Conservation (phyloP, 2,797 vertebrate species). For the Dicrostonyx torquatus region DNA sequence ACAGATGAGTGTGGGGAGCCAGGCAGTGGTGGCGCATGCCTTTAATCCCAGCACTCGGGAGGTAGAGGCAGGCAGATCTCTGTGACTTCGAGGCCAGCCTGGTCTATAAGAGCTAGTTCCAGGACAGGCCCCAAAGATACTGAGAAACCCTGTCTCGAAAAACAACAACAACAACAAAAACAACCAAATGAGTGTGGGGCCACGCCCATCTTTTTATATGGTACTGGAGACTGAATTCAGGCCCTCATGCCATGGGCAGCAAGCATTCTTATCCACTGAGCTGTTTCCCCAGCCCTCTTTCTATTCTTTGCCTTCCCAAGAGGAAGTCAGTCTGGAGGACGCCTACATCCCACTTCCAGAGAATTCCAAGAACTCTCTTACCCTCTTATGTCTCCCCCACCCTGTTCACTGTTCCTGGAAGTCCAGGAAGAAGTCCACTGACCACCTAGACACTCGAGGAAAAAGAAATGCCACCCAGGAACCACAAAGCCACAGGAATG, state of each 20-base stretch:
- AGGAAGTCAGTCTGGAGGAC: not conserved
- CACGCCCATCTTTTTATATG: not conserved
- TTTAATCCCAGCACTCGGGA: too few species aligned
- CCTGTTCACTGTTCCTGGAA: not conserved
- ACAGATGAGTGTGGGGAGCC: too few species aligned
- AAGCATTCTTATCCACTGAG: not conserved
- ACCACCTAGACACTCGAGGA: not conserved
- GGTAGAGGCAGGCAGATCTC: too few species aligned
- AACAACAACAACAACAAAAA: too few species aligned
- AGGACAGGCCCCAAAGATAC: too few species aligned
- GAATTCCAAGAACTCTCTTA: not conserved
- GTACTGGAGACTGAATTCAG: not conserved
- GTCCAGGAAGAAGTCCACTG: not conserved
- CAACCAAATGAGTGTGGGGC: too few species aligned
- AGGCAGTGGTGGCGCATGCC: too few species aligned
- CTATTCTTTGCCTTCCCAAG: not conserved
- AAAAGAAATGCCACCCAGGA: not conserved
- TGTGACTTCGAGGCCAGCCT: too few species aligned
- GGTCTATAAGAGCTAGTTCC: too few species aligned
- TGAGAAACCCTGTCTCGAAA: too few species aligned
- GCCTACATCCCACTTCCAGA: not conserved
- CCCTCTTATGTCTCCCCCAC: not conserved
- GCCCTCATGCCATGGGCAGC: not conserved
- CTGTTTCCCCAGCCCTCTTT: not conserved
- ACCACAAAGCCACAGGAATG: constrained; percentile 69